phyloP scores from a whole-genome alignment of 2,888 invertebrate species.

The Dusona sp. region DNA sequence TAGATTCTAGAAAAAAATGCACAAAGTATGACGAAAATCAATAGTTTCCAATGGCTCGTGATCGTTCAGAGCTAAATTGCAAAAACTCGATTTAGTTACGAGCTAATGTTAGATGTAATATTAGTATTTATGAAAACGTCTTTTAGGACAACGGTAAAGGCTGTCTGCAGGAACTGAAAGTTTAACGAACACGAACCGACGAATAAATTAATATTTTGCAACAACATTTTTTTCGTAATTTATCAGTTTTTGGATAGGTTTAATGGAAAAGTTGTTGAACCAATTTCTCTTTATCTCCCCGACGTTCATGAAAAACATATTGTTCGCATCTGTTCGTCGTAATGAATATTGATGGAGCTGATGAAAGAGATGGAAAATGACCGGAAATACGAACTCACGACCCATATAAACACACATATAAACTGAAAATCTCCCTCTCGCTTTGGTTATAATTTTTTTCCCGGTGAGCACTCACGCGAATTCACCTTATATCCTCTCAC shows the following conservation, averaged over 20 bases:
- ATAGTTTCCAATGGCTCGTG: not conserved
- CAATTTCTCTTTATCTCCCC: not conserved
- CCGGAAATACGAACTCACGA: slow-evolving; percentile 19
- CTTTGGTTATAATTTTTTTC: slow-evolving; percentile 43
- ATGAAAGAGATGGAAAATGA: slow-evolving; percentile 12
- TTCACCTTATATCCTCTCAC: slow-evolving; percentile 38
- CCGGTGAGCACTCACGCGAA: slow-evolving; percentile 29
- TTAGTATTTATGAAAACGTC: not conserved
- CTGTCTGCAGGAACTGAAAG: too few relatives aligned
- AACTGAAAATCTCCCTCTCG: not conserved
- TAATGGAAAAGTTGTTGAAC: not conserved
- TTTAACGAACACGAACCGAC: not conserved
- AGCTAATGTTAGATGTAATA: not conserved
- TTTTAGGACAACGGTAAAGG: not conserved
- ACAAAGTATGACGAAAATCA: not conserved
- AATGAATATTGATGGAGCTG: slow-evolving; percentile 13
- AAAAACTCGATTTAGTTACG: not conserved
- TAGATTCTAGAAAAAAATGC: too few relatives aligned
- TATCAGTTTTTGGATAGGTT: not conserved
- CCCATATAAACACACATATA: not conserved
- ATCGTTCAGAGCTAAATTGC: not conserved
- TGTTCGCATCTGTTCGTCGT: not conserved
- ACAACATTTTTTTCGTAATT: not conserved
- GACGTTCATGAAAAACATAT: not conserved
- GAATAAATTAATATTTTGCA: not conserved